Evolutionary conservation across 2,888 invertebrate species (phyloP).

Genomic region (Drosophila ustulata): DNA sequence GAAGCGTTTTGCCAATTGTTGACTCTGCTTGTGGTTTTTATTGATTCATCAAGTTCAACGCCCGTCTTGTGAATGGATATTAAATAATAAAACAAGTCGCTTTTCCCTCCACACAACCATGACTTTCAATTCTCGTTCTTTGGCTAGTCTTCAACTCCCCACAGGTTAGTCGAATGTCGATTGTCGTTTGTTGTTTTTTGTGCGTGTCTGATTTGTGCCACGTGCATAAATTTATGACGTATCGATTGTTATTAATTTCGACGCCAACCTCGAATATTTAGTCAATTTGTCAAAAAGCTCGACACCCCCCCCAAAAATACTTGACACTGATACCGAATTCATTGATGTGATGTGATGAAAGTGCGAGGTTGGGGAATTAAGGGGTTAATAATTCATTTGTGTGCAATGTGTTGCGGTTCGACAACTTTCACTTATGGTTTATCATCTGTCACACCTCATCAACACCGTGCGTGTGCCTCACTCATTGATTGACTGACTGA

Average conservation of each 20-base stretch:
- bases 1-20: slow-evolving; percentile 23
- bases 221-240: slow-evolving; percentile 75
- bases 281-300: slow-evolving; percentile 74
- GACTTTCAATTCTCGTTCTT: neutral
- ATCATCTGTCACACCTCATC: slow-evolving; percentile 76
- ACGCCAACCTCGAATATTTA: slow-evolving; percentile 72
- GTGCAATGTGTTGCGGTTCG: slow-evolving; percentile 36
- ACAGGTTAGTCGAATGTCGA: slow-evolving; percentile 9
- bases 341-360: neutral
- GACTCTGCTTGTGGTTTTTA: slow-evolving; percentile 25
- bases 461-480: slow-evolving; percentile 34
- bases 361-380: slow-evolving; percentile 17
- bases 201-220: slow-evolving; percentile 67
- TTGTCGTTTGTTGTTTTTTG: slow-evolving; percentile 19
- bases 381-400: slow-evolving; percentile 72
- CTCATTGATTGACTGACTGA: neutral
- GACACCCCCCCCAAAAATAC: slow-evolving; percentile 11
- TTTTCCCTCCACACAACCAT: neutral
- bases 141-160: slow-evolving; percentile 3
- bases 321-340: slow-evolving; percentile 15
- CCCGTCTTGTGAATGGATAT: slow-evolving; percentile 64
- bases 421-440: slow-evolving; percentile 62
- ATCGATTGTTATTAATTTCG: slow-evolving; percentile 75
- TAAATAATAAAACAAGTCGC: slow-evolving; percentile 58
- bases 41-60: slow-evolving; percentile 57